A percentile compares a stretch with the other conserved stretches of the same genome.
Evolutionary conservation across 2,888 invertebrate genomes (phyloP).

Genomic region (Noctuana brunneofusca): DNA sequence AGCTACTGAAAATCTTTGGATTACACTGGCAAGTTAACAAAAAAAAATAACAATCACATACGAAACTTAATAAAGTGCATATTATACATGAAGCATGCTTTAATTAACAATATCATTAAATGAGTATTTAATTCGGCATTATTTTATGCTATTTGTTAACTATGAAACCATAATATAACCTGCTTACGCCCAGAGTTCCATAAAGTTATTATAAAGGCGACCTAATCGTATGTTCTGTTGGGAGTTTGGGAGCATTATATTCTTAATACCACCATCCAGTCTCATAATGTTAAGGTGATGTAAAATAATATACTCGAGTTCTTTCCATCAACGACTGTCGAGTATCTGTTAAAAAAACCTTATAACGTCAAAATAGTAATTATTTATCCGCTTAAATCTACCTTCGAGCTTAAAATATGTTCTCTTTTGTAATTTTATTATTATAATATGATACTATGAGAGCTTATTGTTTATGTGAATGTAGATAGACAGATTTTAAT

Average conservation of each 20-base stretch:
- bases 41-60: slow-evolving; percentile 51
- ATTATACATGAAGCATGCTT: slow-evolving; percentile 49
- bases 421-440: not conserved
- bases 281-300: not conserved
- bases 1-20: slow-evolving; percentile 68
- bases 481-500: too few relatives aligned
- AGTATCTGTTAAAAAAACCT: not conserved
- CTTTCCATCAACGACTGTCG: not conserved
- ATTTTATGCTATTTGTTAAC: not conserved
- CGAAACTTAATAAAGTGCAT: slow-evolving; percentile 52
- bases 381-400: not conserved
- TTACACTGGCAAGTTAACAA: slow-evolving; percentile 66
- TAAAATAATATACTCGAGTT: not conserved
- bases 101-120: slow-evolving; percentile 5
- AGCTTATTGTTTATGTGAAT: too few relatives aligned
- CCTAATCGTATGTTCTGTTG: too few relatives aligned
- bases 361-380: not conserved
- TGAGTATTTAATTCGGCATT: slow-evolving; percentile 22
- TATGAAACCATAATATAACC: not conserved
- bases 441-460: too few relatives aligned
- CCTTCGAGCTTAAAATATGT: not conserved
- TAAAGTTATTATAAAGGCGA: not conserved
- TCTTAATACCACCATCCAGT: not conserved
- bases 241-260: not conserved
- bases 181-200: not conserved